Evolutionary conservation across 2,888 invertebrate species (phyloP).

Genomic region (Brachynemurus nebulosus): DNA sequence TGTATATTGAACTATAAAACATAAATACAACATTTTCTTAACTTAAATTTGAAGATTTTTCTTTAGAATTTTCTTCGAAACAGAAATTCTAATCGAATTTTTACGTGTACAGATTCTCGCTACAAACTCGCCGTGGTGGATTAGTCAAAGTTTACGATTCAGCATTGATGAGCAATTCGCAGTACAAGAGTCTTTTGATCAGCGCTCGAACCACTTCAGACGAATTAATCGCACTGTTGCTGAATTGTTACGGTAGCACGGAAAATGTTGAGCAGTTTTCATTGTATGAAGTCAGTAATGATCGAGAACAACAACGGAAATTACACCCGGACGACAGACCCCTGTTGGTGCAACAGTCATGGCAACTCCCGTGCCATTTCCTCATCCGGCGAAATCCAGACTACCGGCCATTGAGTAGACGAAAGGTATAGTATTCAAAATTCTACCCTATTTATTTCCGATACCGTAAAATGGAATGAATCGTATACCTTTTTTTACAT

Average conservation of each 20-base stretch:
- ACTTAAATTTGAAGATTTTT: no score
- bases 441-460: neutral
- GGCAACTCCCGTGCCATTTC: slow-evolving; percentile 62
- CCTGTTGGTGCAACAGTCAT: slow-evolving; percentile 62
- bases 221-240: slow-evolving; percentile 68
- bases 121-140: slow-evolving; percentile 81
- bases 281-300: slow-evolving; percentile 63
- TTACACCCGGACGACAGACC: slow-evolving; percentile 78
- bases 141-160: slow-evolving; percentile 86
- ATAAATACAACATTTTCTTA: no score
- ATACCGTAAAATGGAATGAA: no score
- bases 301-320: slow-evolving; percentile 77
- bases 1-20: no score
- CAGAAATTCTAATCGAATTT: no score
- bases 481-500: neutral
- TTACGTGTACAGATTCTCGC: slow-evolving; percentile 67
- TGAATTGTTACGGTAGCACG: slow-evolving; percentile 71
- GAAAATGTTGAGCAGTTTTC: slow-evolving; percentile 79
- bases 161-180: slow-evolving; percentile 78
- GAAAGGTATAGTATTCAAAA: slow-evolving; percentile 28
- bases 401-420: slow-evolving; percentile 46
- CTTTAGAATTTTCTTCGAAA: no score
- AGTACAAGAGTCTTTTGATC: slow-evolving; percentile 82
- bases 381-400: slow-evolving; percentile 70
- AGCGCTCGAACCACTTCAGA: slow-evolving; percentile 82